Evolutionary conservation across 2,113 vertebrate species (phyloP).

Genomic region (Tychaedon coryphoeus): DNA sequence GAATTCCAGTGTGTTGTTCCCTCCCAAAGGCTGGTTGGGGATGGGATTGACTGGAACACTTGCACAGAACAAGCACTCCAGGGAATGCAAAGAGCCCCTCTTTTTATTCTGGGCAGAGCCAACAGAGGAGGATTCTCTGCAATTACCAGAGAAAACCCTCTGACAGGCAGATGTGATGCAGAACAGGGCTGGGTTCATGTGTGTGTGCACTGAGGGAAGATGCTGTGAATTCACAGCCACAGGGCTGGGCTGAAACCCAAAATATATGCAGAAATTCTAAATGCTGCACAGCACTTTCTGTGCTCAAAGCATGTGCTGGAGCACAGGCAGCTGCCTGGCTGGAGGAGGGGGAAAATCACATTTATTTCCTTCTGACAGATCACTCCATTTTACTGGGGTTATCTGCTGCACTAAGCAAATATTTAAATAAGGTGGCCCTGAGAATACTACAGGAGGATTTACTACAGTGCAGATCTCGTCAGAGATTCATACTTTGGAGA

Average conservation of each 20-base stretch:
- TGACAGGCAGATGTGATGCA: not conserved
- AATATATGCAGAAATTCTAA: not conserved
- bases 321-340: not conserved
- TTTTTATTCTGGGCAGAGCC: constrained; percentile 9
- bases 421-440: constrained; percentile 47
- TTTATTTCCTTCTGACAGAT: constrained; percentile 47
- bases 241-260: not conserved
- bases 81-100: not conserved
- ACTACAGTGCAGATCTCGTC: not conserved
- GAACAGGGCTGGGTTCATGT: not conserved
- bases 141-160: not conserved
- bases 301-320: not conserved
- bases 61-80: not conserved
- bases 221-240: not conserved
- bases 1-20: not conserved
- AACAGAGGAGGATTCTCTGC: not conserved
- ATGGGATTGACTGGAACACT: not conserved
- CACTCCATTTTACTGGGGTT: not conserved
- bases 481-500: not conserved
- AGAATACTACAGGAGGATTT: constrained; percentile 17
- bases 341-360: constrained; percentile 8
- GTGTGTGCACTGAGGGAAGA: not conserved
- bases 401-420: constrained; percentile 58
- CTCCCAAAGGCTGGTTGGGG: not conserved
- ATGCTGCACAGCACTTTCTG: not conserved